Percentiles rank a stretch among this genome's conserved stretches.
Evolutionary conservation across 2,113 vertebrate genomes (phyloP).

Genomic region (Elephas maximus): DNA sequence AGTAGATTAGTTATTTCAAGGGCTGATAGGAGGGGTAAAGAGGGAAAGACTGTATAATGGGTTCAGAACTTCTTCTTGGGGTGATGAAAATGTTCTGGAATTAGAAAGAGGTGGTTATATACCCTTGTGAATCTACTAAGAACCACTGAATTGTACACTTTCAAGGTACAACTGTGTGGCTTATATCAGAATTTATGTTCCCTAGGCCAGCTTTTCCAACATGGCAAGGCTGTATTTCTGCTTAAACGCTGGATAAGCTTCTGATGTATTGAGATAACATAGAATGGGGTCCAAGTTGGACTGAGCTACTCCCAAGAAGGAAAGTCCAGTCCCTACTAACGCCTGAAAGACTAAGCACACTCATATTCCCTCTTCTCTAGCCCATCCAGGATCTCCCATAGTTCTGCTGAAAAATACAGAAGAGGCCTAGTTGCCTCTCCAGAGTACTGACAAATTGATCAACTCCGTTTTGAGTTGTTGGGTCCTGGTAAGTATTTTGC

Average conservation of each 20-base stretch:
- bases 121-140: too few species aligned
- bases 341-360: background rate
- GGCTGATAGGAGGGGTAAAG: too few species aligned
- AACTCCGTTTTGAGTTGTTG: background rate
- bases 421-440: background rate
- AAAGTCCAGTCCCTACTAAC: background rate
- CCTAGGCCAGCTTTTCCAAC: background rate
- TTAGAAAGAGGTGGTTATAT: too few species aligned
- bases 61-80: too few species aligned
- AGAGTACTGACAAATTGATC: background rate
- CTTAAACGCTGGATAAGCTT: background rate
- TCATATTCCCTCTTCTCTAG: background rate
- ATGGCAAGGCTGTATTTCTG: background rate
- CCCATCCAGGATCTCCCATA: background rate
- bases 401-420: background rate
- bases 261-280: background rate
- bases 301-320: background rate
- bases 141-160: too few species aligned
- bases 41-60: too few species aligned
- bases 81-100: too few species aligned
- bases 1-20: too few species aligned
- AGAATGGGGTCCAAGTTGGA: background rate
- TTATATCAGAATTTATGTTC: background rate
- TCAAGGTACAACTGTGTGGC: background rate
- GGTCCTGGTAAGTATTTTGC: background rate